A percentile compares a stretch with the other conserved stretches of the same genome.
These are phyloP conservation scores for Ditylenchus weischeri DNA, from an alignment of 2,888 invertebrate genomes.

Conservation along the genomic window DNA sequence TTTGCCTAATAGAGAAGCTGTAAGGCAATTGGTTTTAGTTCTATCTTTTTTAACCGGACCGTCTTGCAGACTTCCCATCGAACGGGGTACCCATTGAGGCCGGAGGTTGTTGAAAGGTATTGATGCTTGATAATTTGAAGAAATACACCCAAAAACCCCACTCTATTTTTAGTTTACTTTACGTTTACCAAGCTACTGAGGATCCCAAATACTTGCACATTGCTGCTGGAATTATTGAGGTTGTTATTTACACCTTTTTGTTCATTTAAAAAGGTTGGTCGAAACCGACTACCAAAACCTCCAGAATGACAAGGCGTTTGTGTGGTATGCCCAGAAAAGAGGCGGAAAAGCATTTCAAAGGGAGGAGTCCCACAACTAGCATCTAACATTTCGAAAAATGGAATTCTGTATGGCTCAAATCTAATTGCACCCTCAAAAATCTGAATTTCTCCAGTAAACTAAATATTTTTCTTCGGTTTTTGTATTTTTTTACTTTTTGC, in stretches of 20 bases:
- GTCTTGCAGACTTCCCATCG: slow-evolving; percentile 63
- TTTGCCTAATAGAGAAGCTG: slow-evolving; percentile 68
- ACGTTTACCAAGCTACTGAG: slow-evolving; percentile 86
- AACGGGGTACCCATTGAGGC: slow-evolving; percentile 87
- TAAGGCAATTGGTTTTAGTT: slow-evolving; percentile 14
- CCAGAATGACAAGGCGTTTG: too few species aligned
- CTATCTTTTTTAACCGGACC: not conserved
- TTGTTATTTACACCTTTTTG: not conserved
- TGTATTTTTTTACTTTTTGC: not conserved
- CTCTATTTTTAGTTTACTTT: slow-evolving; percentile 58
- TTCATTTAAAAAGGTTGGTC: not conserved
- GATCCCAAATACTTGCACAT: slow-evolving; percentile 87
- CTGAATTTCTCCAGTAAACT: too few species aligned
- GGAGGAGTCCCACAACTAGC: too few species aligned
- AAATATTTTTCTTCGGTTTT: not conserved
- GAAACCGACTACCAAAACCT: too few species aligned
- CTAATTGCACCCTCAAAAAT: too few species aligned
- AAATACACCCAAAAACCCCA: too few species aligned
- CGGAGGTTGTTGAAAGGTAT: slow-evolving; percentile 85
- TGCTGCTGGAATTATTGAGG: slow-evolving; percentile 83
- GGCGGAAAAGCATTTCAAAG: not conserved
- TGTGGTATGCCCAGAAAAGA: too few species aligned
- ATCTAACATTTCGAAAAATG: too few species aligned
- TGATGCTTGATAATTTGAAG: slow-evolving; percentile 67
- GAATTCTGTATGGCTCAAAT: too few species aligned